These are phyloP conservation scores for Ooceraea biroi DNA, from an alignment of 1,140 invertebrate species.

Conservation along the genomic window DNA sequence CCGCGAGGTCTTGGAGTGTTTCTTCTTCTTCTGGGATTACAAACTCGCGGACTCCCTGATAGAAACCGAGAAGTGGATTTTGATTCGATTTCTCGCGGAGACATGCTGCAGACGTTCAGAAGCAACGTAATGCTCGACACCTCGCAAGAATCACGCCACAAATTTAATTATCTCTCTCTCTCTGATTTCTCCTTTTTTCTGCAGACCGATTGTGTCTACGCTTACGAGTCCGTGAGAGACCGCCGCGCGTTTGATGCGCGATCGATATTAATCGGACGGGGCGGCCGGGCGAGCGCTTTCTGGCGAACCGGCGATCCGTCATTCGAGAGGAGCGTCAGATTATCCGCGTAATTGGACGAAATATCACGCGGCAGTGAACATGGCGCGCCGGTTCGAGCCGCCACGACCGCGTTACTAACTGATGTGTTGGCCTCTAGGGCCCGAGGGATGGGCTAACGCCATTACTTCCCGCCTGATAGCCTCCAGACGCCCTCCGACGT, in stretches of 20 bases:
- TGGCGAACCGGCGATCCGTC: constrained; percentile 43
- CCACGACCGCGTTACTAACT: constrained; percentile 71
- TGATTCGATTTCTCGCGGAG: background rate
- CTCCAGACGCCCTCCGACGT: constrained; percentile 69
- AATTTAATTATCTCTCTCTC: background rate
- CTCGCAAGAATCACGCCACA: no score
- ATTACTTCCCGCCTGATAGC: constrained; percentile 75
- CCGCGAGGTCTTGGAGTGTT: background rate
- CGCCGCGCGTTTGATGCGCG: constrained; percentile 16
- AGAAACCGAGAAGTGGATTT: background rate
- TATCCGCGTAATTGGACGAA: constrained; percentile 76
- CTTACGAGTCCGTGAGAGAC: constrained; percentile 34
- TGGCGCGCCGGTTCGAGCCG: constrained; percentile 49
- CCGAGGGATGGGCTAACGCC: constrained; percentile 66
- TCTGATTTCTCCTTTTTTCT: background rate
- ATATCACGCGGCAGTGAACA: constrained; percentile 69
- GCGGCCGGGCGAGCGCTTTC: background rate
- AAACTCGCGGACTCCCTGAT: background rate
- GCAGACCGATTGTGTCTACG: background rate
- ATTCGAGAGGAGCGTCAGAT: constrained; percentile 66
- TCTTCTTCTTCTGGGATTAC: background rate
- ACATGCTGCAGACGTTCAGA: background rate
- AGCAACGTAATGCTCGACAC: background rate
- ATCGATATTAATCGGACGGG: constrained; percentile 58
- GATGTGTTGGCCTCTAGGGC: constrained; percentile 77